Conservation (phyloP, 2,888 invertebrate genomes). For the Laothoe populi region DNA sequence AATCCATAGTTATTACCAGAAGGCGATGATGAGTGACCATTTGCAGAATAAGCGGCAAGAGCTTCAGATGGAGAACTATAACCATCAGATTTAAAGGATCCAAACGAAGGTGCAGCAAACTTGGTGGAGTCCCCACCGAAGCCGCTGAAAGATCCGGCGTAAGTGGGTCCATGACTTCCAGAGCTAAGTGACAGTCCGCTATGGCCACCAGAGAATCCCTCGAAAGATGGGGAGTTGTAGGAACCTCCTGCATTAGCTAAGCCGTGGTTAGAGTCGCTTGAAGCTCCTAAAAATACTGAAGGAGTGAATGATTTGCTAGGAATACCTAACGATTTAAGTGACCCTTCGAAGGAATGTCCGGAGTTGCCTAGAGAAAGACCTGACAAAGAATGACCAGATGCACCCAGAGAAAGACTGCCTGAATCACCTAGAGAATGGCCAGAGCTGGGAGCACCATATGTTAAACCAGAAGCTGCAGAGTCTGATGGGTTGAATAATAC, state of each 20-base stretch:
- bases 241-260: constrained; percentile 59
- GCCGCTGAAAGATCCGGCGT: constrained; percentile 58
- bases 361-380: constrained; percentile 46
- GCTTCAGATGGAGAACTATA: constrained; percentile 60
- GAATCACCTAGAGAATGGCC: constrained; percentile 49
- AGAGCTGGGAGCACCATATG: constrained; percentile 55
- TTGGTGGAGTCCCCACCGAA: constrained; percentile 65
- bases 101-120: constrained; percentile 58
- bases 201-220: constrained; percentile 48
- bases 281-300: constrained; percentile 74
- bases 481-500: constrained; percentile 71
- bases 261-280: constrained; percentile 63
- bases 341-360: constrained; percentile 42
- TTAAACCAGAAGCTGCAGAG: constrained; percentile 46
- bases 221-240: constrained; percentile 60
- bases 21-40: constrained; percentile 64
- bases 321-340: constrained; percentile 37
- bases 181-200: constrained; percentile 52
- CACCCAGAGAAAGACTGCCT: constrained; percentile 44
- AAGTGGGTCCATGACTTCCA: constrained; percentile 57
- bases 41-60: constrained; percentile 60
- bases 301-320: constrained; percentile 75
- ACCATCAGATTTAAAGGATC: constrained; percentile 63
- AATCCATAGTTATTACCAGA: constrained; percentile 66
- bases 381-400: constrained; percentile 42